Conservation (phyloP, 2,113 vertebrate species). For the Pipa parva region DNA sequence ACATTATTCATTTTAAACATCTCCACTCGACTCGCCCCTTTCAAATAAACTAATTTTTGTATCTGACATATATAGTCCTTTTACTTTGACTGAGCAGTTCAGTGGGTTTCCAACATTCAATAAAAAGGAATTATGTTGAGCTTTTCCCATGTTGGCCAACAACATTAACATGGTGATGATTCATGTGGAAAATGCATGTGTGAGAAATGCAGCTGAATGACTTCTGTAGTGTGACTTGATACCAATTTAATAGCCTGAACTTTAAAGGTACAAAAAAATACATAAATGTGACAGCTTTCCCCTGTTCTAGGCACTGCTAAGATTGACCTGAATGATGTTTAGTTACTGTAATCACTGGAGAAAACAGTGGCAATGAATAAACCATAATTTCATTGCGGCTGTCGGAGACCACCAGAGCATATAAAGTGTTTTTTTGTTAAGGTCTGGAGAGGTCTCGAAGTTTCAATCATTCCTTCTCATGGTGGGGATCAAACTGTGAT, state of each 20-base stretch:
- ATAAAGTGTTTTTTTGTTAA: background rate
- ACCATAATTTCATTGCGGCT: constrained; percentile 16
- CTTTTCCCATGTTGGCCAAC: too few species aligned
- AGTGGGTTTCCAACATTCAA: too few species aligned
- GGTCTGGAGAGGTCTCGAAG: background rate
- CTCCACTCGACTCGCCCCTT: background rate
- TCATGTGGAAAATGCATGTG: too few species aligned
- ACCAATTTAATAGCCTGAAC: background rate
- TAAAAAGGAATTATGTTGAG: too few species aligned
- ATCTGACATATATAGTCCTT: background rate
- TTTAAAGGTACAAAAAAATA: background rate
- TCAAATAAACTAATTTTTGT: background rate
- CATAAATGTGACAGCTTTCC: background rate
- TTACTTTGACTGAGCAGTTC: background rate
- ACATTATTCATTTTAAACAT: background rate
- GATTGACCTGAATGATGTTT: constrained; percentile 6
- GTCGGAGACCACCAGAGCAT: constrained; percentile 20
- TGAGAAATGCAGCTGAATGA: background rate
- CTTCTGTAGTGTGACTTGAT: background rate
- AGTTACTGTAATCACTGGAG: constrained; percentile 18
- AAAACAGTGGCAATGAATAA: constrained; percentile 1
- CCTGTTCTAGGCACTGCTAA: background rate
- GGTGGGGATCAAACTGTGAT: constrained; percentile 13
- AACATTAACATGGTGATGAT: too few species aligned
- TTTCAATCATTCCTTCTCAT: constrained; percentile 13